Conservation (phyloP, 2,797 vertebrate species). For the Etheostoma perlongum region DNA sequence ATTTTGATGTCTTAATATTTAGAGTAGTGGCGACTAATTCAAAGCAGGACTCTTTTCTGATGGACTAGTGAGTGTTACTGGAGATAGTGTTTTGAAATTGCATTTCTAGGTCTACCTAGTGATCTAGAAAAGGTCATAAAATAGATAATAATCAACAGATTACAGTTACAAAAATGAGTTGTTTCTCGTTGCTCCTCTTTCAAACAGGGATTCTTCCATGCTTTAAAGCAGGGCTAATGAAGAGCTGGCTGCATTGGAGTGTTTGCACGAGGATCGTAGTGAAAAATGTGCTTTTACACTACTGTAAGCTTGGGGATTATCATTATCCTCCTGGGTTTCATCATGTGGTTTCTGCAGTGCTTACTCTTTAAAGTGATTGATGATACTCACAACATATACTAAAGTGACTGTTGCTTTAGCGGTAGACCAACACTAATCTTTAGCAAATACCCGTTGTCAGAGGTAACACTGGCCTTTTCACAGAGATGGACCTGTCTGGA, state of each 20-base stretch:
- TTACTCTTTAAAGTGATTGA: conserved; percentile 50
- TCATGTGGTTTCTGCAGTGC: conserved; percentile 59
- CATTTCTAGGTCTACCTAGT: conserved; percentile 25
- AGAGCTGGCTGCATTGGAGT: conserved; percentile 51
- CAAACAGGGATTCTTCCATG: conserved; percentile 26
- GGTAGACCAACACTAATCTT: conserved; percentile 12
- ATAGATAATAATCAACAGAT: conserved; percentile 30
- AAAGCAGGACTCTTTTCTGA: conserved; percentile 35
- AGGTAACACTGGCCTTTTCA: conserved; percentile 1
- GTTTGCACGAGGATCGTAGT: conserved; percentile 65
- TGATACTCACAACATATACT: conserved; percentile 43
- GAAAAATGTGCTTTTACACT: conserved; percentile 63
- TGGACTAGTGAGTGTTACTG: conserved; percentile 25
- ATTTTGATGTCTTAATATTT: conserved; percentile 62
- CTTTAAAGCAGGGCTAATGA: conserved; percentile 67
- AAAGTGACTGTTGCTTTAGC: conserved; percentile 33
- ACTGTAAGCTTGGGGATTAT: conserved; percentile 70
- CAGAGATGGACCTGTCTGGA: conserved; percentile 7
- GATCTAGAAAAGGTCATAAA: conserved; percentile 40
- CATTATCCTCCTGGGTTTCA: conserved; percentile 70
- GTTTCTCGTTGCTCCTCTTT: conserved; percentile 20
- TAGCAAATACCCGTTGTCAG: conserved; percentile 9
- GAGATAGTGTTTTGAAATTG: conserved; percentile 44
- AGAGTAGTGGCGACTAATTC: conserved; percentile 57
- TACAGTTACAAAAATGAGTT: conserved; percentile 14